Evolutionary conservation across 2,113 vertebrate species (phyloP).

Genomic region (Cromileptes altivelis): DNA sequence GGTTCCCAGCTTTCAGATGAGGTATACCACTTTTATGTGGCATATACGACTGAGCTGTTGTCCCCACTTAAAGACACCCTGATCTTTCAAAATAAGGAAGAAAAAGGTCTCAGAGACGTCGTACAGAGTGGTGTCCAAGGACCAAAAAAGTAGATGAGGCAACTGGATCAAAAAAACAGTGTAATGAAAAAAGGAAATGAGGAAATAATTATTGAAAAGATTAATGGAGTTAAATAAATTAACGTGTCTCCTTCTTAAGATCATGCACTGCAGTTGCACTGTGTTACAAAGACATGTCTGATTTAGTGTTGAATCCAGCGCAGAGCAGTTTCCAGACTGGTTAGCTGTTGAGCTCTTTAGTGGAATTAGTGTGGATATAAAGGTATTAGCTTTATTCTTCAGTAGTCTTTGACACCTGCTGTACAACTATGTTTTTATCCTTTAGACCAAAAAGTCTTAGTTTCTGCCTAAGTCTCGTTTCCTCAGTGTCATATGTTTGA

Average conservation of each 20-base stretch:
- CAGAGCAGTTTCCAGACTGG: not conserved
- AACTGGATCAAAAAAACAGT: too few relatives aligned
- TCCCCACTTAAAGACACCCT: too few relatives aligned
- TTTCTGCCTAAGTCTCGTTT: not conserved
- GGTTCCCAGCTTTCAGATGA: too few relatives aligned
- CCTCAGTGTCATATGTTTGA: not conserved
- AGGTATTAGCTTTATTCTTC: not conserved
- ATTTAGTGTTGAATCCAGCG: not conserved
- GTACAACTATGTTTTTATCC: not conserved
- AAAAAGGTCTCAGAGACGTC: too few relatives aligned
- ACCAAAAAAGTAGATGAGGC: too few relatives aligned
- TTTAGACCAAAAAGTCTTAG: not conserved
- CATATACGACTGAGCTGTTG: too few relatives aligned
- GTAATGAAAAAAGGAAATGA: too few relatives aligned
- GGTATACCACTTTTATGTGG: too few relatives aligned
- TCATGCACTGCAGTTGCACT: not conserved
- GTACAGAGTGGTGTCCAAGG: too few relatives aligned
- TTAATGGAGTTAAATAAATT: too few relatives aligned
- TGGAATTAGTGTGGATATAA: conserved; percentile 15
- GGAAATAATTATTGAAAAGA: too few relatives aligned
- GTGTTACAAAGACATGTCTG: not conserved
- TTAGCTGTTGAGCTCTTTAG: not conserved
- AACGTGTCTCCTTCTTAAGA: not conserved
- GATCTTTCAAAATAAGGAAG: too few relatives aligned
- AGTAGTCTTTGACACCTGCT: not conserved